Percentiles rank a stretch among this genome's conserved stretches.
Conservation (phyloP, 1,140 invertebrate genomes). For the Heliconius nattereri region DNA sequence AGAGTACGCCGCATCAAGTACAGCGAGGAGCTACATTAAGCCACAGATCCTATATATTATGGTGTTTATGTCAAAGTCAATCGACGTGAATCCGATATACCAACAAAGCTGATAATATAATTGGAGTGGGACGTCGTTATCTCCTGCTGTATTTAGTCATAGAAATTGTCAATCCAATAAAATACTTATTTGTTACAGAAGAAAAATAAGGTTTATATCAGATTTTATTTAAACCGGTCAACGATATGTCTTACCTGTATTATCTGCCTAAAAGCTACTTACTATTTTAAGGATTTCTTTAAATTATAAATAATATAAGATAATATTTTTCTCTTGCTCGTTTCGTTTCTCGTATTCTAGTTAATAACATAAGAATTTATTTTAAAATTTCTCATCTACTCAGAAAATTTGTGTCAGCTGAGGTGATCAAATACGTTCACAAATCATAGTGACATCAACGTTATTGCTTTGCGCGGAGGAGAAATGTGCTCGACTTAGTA, state of each 20-base stretch:
- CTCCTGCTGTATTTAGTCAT: background rate
- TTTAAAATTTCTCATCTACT: constrained; percentile 8
- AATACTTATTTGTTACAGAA: too few relatives aligned
- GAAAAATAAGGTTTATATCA: too few relatives aligned
- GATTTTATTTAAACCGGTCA: too few relatives aligned
- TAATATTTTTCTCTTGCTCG: too few relatives aligned
- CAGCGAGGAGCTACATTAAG: background rate
- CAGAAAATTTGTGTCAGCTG: constrained; percentile 8
- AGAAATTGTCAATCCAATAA: too few relatives aligned
- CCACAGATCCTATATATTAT: background rate
- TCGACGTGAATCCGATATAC: background rate
- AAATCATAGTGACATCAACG: constrained; percentile 65
- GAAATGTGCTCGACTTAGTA: constrained; percentile 56
- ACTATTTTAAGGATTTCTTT: too few relatives aligned
- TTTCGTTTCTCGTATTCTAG: background rate
- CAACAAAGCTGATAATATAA: background rate
- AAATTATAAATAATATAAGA: too few relatives aligned
- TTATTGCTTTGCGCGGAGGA: constrained; percentile 63
- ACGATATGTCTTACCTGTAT: too few relatives aligned
- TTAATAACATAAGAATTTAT: background rate
- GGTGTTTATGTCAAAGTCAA: constrained; percentile 5
- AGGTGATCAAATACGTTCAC: constrained; percentile 52
- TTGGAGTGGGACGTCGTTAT: background rate
- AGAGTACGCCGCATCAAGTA: background rate
- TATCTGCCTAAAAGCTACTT: too few relatives aligned